These are phyloP conservation scores for Halcyon badia DNA, from an alignment of 2,797 vertebrate genomes.

Conservation along the genomic window DNA sequence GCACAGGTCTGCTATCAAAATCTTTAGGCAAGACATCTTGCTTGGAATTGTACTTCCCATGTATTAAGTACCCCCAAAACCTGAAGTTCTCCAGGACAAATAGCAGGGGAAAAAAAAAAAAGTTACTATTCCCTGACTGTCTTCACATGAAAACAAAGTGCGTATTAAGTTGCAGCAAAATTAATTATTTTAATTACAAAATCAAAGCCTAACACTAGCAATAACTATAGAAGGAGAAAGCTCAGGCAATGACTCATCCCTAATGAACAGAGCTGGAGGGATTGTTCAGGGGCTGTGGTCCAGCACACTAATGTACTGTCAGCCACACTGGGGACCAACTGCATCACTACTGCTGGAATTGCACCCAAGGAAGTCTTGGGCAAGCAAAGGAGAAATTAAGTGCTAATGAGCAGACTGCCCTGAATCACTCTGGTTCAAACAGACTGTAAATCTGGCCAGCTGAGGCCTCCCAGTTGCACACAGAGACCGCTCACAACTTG, in stretches of 20 bases:
- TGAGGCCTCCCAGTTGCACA: background rate
- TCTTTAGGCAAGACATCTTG: background rate
- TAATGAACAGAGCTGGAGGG: background rate
- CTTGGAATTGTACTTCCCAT: background rate
- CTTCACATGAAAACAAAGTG: background rate
- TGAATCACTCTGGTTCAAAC: background rate
- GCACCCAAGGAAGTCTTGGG: background rate
- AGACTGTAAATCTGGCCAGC: background rate
- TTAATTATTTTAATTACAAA: background rate
- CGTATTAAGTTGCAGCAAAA: background rate
- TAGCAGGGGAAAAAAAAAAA: background rate
- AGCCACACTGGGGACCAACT: background rate
- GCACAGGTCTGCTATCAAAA: background rate
- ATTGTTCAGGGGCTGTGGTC: fast-evolving
- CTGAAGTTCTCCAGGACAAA: background rate
- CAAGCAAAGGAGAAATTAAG: background rate
- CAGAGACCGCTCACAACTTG: fast-evolving
- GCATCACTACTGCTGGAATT: background rate
- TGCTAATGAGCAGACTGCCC: background rate
- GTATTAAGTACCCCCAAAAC: background rate
- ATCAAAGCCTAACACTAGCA: background rate
- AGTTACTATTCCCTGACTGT: fast-evolving
- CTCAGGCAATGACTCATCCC: background rate
- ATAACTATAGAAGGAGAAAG: background rate
- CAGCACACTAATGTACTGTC: fast-evolving